These are phyloP conservation scores for Frieseomelitta varia DNA, from an alignment of 1,140 invertebrate species.

Conservation along the genomic window DNA sequence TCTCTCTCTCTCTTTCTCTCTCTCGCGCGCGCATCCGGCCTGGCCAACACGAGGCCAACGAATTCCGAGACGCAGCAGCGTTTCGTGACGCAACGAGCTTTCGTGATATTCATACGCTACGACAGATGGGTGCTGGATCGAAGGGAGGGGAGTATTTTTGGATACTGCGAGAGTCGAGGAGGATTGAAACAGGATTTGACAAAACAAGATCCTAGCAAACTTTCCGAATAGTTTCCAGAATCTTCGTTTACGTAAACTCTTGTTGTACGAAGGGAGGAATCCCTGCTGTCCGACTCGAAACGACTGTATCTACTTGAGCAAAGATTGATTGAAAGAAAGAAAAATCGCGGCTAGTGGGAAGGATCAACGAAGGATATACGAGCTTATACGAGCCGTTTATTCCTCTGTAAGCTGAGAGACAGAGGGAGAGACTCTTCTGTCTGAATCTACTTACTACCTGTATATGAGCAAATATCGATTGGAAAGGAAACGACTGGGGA, in stretches of 20 bases:
- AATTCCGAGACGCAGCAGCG: constrained; percentile 8
- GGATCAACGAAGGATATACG: no score
- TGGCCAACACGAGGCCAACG: background rate
- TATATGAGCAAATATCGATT: background rate
- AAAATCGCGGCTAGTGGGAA: no score
- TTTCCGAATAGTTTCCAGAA: no score
- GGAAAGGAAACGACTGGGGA: background rate
- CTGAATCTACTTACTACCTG: background rate
- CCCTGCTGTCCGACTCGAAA: no score
- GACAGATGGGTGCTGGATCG: background rate
- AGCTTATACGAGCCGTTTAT: no score
- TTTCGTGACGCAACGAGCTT: background rate
- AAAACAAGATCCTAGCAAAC: no score
- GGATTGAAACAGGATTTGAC: background rate
- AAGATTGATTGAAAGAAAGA: no score
- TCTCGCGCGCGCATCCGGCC: background rate
- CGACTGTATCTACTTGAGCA: no score
- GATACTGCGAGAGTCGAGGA: background rate
- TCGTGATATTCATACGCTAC: background rate
- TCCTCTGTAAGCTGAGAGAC: no score
- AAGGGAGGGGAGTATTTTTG: background rate
- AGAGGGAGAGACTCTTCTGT: background rate
- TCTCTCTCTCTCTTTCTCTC: background rate
- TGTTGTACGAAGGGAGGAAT: no score
- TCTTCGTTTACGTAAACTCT: background rate